Evolutionary conservation across 2,797 vertebrate species (phyloP).

Genomic region (Alosa sapidissima): DNA sequence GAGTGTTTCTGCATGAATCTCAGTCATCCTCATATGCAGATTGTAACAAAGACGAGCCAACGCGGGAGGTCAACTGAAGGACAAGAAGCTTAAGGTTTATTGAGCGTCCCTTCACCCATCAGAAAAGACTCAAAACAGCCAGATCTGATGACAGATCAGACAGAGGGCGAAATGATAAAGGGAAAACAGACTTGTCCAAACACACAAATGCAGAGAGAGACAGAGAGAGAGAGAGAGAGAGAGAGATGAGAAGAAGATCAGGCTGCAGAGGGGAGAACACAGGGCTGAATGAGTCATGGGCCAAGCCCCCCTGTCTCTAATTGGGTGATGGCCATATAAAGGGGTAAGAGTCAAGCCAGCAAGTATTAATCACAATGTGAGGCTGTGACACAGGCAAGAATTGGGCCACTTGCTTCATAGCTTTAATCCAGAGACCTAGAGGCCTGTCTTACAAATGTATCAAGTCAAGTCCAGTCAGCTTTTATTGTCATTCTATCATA

Average conservation of each 20-base stretch:
- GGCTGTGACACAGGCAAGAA: neutral
- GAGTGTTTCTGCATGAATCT: neutral
- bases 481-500: no score
- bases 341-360: neutral
- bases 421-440: neutral
- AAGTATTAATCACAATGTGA: neutral
- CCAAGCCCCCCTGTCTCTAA: neutral
- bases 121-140: neutral
- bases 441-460: neutral
- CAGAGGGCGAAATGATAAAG: neutral
- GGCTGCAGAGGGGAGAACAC: neutral
- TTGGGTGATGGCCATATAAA: conserved; percentile 6
- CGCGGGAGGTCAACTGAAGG: neutral
- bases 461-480: no score
- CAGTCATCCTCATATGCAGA: neutral
- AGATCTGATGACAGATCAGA: neutral
- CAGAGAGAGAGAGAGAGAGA: neutral
- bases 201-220: neutral
- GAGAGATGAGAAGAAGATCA: neutral
- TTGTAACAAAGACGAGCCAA: neutral
- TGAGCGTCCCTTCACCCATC: neutral
- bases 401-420: neutral
- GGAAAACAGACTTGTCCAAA: neutral
- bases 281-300: neutral
- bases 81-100: neutral